Percentiles rank a stretch among this genome's conserved stretches.
These are phyloP conservation scores for Gouania willdenowi DNA, from an alignment of 2,797 vertebrate species.

Conservation along the genomic window DNA sequence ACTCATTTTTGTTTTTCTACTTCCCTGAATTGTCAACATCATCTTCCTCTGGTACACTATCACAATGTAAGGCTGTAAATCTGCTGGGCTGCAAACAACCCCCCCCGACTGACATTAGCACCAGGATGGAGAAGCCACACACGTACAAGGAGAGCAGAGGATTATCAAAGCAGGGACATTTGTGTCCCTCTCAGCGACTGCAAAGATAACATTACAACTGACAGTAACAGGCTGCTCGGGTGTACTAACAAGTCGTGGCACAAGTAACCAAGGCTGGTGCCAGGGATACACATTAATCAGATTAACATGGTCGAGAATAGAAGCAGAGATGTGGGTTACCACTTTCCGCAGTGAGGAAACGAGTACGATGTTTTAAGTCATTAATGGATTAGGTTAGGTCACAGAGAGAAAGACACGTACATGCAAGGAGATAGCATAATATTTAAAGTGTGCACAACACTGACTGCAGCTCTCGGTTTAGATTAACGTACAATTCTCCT, in stretches of 20 bases:
- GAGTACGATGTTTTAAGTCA: conserved; percentile 33
- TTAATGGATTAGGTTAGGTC: conserved; percentile 54
- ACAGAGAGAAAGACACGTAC: conserved; percentile 17
- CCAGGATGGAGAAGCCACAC: conserved; percentile 10
- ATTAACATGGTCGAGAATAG: conserved; percentile 58
- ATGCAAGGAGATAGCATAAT: conserved; percentile 1
- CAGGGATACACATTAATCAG: conserved; percentile 55
- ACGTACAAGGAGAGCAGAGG: conserved; percentile 18
- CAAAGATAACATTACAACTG: conserved; percentile 15
- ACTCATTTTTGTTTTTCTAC: neutral
- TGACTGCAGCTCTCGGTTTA: no score
- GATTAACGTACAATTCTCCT: no score
- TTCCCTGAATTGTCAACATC: neutral
- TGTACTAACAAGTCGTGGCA: conserved; percentile 17
- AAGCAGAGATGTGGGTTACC: conserved; percentile 26
- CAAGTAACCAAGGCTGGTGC: conserved; percentile 17
- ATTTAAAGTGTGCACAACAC: no score
- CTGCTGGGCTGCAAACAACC: conserved; percentile 10
- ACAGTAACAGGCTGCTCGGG: conserved; percentile 19
- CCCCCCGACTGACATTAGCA: neutral
- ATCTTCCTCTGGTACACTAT: conserved; percentile 8
- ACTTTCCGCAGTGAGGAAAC: conserved; percentile 11
- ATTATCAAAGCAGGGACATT: conserved; percentile 54
- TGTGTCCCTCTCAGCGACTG: conserved; percentile 27
- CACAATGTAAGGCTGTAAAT: conserved; percentile 14